Evolutionary conservation across 2,113 vertebrate species (phyloP).

Genomic region (Rhinolophus sinicus): DNA sequence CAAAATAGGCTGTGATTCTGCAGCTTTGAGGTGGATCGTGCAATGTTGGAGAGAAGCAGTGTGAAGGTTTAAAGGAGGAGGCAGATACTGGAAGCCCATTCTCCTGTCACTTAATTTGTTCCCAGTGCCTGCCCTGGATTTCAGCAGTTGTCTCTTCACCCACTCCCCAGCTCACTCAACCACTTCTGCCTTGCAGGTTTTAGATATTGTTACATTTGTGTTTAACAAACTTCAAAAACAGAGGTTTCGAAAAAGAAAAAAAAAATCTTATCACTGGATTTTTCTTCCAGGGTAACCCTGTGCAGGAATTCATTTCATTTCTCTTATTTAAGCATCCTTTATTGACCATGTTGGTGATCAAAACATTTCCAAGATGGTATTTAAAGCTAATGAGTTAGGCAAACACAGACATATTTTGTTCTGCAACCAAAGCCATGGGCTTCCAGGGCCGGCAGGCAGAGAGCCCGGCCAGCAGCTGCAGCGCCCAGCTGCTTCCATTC

Average conservation of each 20-base stretch:
- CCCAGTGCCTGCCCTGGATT: background rate
- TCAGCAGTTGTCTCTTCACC: background rate
- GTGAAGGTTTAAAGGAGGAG: background rate
- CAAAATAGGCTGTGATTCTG: background rate
- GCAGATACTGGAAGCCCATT: too few relatives aligned
- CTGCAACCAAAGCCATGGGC: background rate
- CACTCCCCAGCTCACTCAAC: background rate
- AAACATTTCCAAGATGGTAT: background rate
- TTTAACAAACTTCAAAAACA: background rate
- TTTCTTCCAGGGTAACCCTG: background rate
- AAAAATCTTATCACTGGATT: background rate
- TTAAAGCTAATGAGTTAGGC: background rate
- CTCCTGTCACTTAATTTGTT: background rate
- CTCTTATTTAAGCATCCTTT: background rate
- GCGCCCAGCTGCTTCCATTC: accelerated
- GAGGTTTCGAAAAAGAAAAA: background rate
- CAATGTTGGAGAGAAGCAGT: background rate
- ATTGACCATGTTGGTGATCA: background rate
- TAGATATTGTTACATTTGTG: background rate
- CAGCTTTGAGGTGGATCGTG: accelerated
- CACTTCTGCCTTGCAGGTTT: background rate
- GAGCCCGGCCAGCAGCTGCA: background rate
- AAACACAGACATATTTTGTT: background rate
- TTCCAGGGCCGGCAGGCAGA: background rate
- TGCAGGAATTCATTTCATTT: background rate